Evolutionary conservation across 2,888 invertebrate genomes (phyloP).

Genomic region (Ectobius pallidus): DNA sequence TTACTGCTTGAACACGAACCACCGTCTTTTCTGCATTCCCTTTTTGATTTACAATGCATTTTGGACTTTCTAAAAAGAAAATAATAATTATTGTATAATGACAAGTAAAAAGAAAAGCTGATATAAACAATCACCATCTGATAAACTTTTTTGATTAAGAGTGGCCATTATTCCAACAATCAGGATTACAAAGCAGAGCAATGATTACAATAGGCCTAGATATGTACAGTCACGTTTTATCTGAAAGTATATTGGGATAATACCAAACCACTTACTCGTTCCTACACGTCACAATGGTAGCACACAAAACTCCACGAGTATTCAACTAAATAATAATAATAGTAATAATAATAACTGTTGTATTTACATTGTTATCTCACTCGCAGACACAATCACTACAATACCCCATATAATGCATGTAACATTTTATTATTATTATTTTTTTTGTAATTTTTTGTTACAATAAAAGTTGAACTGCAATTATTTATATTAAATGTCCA

Average conservation of each 20-base stretch:
- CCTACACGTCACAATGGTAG: neutral
- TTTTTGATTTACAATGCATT: too few species aligned
- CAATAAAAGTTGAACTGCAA: neutral
- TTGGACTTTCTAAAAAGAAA: too few species aligned
- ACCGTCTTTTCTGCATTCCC: too few species aligned
- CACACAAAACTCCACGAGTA: constrained; percentile 9
- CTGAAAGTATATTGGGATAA: neutral
- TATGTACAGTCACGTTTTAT: neutral
- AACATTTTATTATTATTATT: neutral
- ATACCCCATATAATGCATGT: neutral
- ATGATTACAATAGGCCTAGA: constrained; percentile 3
- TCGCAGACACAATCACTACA: neutral
- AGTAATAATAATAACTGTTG: neutral
- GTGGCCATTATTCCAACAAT: neutral
- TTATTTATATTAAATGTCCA: neutral
- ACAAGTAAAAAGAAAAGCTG: too few species aligned
- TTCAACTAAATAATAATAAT: neutral
- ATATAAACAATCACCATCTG: too few species aligned
- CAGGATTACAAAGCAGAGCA: neutral
- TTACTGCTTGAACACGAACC: too few species aligned
- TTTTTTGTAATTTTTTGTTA: neutral
- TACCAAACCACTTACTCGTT: neutral
- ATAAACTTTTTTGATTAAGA: neutral
- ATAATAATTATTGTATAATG: too few species aligned
- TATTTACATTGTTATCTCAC: neutral